Evolutionary conservation across 2,888 invertebrate genomes (phyloP), one percentile per base, ranked within the genome.

Genomic region (Cosmia pyralina): DNA sequence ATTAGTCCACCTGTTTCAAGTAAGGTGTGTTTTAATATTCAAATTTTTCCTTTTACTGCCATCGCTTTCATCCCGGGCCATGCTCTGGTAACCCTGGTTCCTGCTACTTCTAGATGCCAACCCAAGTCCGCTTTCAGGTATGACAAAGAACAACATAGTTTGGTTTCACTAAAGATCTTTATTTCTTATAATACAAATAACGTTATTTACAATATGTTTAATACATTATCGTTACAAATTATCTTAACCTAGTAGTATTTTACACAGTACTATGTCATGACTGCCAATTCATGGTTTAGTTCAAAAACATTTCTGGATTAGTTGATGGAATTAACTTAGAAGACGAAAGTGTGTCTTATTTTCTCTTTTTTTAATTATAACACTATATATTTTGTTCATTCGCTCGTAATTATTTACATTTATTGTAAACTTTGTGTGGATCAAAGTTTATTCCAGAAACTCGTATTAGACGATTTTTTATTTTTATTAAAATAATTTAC

Each of bases 171-270:
- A 95, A 95, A 92, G 93, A 92, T 94, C 92, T 95, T 95, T 95
- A 93, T 91, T 93, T 92, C 92, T 94, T 95, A 95, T 92, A 93
- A 92, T 95, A 95, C 94, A 94, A 93, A 94, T 96, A 94, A 95
- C 94, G 90, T 93, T 96, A 96, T 96, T 92, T 96, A 96, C 96
- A 96, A 88, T 90, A 89, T 90, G 90, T 92, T 90, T 90, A 88
- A 89, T 88, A 85, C 84, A 89, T 88, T 89, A 89, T 88, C 86
- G 87, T 86, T 85, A 90, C 90, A 89, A 83, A n/a, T n/a, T 85
- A 87, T 80, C 86, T 87, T 86, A 89, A 72, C 66, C 81, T 88
- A 89, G 77, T 85, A 85, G 85, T 88, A 85, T 86, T 81, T 87
- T 87, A 85, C 77, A 88, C 75, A 85, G 80, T 86, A 82, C 73